phyloP scores from a whole-genome alignment of 1,140 invertebrate species.

The Drosophila arawakana region DNA sequence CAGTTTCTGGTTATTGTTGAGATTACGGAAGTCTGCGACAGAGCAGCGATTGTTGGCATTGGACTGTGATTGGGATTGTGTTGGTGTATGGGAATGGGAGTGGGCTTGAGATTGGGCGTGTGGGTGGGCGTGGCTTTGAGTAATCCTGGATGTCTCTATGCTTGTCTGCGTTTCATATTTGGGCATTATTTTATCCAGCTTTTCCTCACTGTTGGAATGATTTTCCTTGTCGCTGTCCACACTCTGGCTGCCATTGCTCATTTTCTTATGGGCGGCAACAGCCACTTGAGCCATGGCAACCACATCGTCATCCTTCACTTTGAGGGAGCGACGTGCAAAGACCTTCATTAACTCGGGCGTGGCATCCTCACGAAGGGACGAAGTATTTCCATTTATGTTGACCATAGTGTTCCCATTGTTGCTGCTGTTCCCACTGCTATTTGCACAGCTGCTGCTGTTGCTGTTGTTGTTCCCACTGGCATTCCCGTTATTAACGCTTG shows the following conservation, averaged over 20 bases:
- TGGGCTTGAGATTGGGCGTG: conserved; percentile 5
- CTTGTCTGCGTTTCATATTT: conserved; percentile 60
- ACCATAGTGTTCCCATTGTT: not conserved
- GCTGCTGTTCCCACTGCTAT: not conserved
- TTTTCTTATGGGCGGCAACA: conserved; percentile 59
- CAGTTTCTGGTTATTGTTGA: conserved; percentile 61
- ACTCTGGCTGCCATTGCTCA: conserved; percentile 70
- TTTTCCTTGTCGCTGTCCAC: conserved; percentile 89
- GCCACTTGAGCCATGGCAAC: conserved; percentile 85
- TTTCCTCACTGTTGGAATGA: conserved; percentile 83
- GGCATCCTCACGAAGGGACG: conserved; percentile 85
- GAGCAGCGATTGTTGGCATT: conserved; percentile 69
- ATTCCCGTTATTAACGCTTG: conserved; percentile 40
- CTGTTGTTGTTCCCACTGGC: not conserved
- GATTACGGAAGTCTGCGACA: conserved; percentile 78
- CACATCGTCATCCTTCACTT: conserved; percentile 89
- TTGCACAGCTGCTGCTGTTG: not conserved
- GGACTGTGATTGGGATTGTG: conserved; percentile 3
- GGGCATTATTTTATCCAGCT: conserved; percentile 65
- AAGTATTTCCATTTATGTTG: not conserved
- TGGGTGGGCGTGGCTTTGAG: not conserved
- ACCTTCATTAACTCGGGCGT: conserved; percentile 92
- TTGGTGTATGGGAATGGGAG: not conserved
- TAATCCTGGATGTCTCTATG: conserved; percentile 26
- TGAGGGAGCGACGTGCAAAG: conserved; percentile 90